A percentile compares a stretch with the other conserved stretches of the same genome.
phyloP scores from a whole-genome alignment of 2,113 vertebrate genomes.

The Telmatochromis sp. region DNA sequence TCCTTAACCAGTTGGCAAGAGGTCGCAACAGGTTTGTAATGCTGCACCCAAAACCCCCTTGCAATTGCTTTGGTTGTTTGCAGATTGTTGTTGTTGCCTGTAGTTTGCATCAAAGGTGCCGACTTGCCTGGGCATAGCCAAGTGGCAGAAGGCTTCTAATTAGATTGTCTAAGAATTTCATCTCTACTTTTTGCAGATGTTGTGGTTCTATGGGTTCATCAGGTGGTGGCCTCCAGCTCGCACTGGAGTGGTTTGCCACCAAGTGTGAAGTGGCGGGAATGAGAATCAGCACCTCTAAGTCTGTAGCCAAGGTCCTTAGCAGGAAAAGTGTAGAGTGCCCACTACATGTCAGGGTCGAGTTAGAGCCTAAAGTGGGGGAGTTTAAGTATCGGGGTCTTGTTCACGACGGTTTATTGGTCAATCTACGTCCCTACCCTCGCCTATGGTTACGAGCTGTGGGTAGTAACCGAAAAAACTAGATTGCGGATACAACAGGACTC shows the following conservation, averaged over 20 bases:
- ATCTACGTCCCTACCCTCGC: background rate
- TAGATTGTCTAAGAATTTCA: background rate
- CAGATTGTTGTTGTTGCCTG: background rate
- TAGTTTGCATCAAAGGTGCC: background rate
- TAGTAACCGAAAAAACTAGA: background rate
- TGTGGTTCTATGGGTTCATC: background rate
- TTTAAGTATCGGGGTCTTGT: background rate
- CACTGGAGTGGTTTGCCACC: background rate
- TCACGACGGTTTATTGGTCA: background rate
- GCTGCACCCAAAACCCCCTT: background rate
- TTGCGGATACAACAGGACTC: background rate
- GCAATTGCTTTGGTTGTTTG: background rate
- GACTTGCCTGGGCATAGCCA: background rate
- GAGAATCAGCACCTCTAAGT: background rate
- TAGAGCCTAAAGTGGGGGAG: background rate
- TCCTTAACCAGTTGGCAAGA: background rate
- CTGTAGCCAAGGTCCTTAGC: background rate
- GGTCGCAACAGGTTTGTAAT: background rate
- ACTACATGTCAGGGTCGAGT: background rate
- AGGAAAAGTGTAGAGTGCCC: background rate
- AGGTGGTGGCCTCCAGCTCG: background rate
- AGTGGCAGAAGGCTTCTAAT: background rate
- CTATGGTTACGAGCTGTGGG: background rate
- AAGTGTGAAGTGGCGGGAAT: background rate
- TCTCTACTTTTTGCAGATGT: background rate